These are phyloP conservation scores for Drosophila mimica DNA, from an alignment of 2,888 invertebrate species.

Conservation along the genomic window DNA sequence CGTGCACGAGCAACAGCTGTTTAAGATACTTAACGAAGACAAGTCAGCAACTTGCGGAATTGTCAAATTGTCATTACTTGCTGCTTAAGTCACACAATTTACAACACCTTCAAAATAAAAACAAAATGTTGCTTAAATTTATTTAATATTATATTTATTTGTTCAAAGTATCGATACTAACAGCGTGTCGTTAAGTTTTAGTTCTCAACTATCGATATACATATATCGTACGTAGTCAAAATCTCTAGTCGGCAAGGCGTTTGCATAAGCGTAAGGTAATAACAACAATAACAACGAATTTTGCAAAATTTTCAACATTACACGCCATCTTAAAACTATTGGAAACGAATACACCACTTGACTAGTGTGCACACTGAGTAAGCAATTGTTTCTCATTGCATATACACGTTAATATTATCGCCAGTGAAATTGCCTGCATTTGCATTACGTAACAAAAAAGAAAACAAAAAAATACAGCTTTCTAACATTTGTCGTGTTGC, in stretches of 20 bases:
- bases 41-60: neutral
- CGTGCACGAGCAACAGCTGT: neutral
- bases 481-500: neutral
- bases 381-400: slow-evolving; percentile 15
- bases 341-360: slow-evolving; percentile 11
- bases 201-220: slow-evolving; percentile 2
- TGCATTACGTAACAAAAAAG: slow-evolving; percentile 64
- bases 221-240: slow-evolving; percentile 11
- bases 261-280: slow-evolving; percentile 70
- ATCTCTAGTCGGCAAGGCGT: slow-evolving; percentile 45
- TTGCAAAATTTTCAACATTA: slow-evolving; percentile 25
- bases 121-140: neutral
- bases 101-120: neutral
- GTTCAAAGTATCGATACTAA: neutral
- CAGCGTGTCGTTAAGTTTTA: neutral
- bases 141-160: neutral
- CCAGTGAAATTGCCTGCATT: slow-evolving; percentile 9
- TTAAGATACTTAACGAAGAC: neutral
- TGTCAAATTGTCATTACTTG: neutral
- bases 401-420: neutral
- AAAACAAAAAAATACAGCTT: slow-evolving; percentile 2
- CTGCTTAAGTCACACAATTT: neutral
- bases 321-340: neutral
- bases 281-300: slow-evolving; percentile 67
- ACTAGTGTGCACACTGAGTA: slow-evolving; percentile 29